Evolutionary conservation across 2,113 vertebrate genomes (phyloP), one percentile per base, ranked within the genome.

Genomic region (Candoia aspera): DNA sequence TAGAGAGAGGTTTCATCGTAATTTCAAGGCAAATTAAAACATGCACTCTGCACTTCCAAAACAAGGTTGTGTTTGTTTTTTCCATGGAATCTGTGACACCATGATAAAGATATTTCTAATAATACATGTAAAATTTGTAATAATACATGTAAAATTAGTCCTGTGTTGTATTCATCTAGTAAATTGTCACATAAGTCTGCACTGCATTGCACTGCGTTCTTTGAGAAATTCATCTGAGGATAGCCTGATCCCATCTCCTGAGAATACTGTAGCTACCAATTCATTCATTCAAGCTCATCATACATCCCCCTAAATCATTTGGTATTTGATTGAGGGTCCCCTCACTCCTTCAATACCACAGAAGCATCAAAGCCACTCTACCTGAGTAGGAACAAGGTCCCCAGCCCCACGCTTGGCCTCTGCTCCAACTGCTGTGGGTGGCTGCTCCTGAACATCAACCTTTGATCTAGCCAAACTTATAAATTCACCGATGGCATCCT

Each of bases 401-500:
- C 13, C 84, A 0, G 2, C 12, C 29, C 0, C 90, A 2, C 68
- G 37, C 79, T 59, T 89, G 54, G 91, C n/a, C 90, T 89, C 92
- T 53, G 92, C 94, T 86, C 73, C 37, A 6, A 2, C 11, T 9
- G 96, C 87, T 62, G 83, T 91, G 26, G 92, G 29, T 24, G 95
- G 96, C 73, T 95, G 95, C 89, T 97, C 96, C 64, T 94, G 89
- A 29, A 88, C 93, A 0, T 96, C 96, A 29, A 94, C 96, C 92
- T 98, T 97, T 90, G 96, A 98, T 73, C 98, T 96, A 8, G 98
- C 97, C 93, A 97, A 95, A 84, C 97, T 98, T 91, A 98, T 96
- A 91, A 98, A 98, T 73, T 98, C 97, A 91, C 97, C 97, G 91
- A 98, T 96, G 0, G 97, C 95, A 95, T 99, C 98, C 59, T 97